Conservation (phyloP, 2,113 vertebrate species). For the Anas platyrhynchos region DNA sequence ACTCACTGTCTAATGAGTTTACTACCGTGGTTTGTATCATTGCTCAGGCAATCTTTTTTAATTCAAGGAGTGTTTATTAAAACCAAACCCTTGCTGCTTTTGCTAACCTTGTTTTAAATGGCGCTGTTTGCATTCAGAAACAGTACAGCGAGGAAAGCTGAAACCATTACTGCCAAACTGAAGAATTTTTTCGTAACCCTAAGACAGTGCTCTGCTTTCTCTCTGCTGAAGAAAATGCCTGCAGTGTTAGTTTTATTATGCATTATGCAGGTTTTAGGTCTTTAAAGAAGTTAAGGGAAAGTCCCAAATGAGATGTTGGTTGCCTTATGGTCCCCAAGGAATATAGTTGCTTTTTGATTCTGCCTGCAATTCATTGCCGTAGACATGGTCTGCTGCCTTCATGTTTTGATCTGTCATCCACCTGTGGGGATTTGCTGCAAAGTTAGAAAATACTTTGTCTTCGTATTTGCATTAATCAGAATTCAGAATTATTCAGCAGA, state of each 20-base stretch:
- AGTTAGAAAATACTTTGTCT: background rate
- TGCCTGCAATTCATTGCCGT: background rate
- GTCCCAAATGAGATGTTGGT: background rate
- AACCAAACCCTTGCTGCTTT: background rate
- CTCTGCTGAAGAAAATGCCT: background rate
- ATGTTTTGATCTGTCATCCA: background rate
- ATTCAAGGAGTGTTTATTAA: background rate
- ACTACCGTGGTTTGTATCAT: background rate
- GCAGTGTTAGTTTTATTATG: background rate
- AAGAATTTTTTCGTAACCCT: background rate
- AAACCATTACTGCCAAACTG: background rate
- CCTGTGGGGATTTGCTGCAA: background rate
- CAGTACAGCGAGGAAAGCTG: background rate
- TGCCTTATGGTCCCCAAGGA: background rate
- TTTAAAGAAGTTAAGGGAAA: background rate
- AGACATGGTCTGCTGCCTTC: background rate
- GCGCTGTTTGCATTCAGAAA: fast-evolving
- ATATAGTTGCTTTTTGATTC: background rate
- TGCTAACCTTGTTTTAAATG: background rate
- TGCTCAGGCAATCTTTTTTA: background rate
- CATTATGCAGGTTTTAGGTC: background rate
- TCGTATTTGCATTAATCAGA: background rate
- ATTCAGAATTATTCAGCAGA: background rate
- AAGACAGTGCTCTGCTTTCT: background rate
- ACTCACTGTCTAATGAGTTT: background rate